phyloP scores from a whole-genome alignment of 2,797 vertebrate genomes.

The Karalla daura region DNA sequence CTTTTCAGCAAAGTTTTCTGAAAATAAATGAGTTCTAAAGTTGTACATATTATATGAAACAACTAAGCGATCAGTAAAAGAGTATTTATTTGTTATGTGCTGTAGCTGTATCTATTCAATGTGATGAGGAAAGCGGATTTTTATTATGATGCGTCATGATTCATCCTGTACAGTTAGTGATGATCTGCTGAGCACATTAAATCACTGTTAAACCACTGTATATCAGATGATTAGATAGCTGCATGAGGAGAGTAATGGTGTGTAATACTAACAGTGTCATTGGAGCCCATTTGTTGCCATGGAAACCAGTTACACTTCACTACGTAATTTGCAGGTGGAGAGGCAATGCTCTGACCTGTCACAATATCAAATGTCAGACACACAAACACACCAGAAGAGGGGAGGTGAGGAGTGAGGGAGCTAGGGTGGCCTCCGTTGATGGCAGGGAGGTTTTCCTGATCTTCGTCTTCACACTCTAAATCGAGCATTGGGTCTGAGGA shows the following conservation, averaged over 20 bases:
- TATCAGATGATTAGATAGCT: not conserved
- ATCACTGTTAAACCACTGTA: not conserved
- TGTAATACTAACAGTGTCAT: conserved; percentile 43
- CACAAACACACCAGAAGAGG: conserved; percentile 59
- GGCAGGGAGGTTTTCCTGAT: conserved; percentile 26
- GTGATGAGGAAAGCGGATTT: no score
- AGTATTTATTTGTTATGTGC: no score
- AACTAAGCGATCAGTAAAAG: not conserved
- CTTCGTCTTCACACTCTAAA: conserved; percentile 42
- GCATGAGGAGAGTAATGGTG: conserved; percentile 9
- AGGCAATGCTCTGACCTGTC: conserved; percentile 38
- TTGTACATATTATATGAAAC: not conserved
- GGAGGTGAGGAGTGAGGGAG: conserved; percentile 28
- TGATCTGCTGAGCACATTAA: no score
- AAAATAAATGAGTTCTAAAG: conserved; percentile 15
- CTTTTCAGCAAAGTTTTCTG: conserved; percentile 44
- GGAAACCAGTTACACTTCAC: conserved; percentile 51
- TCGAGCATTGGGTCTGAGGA: conserved; percentile 43
- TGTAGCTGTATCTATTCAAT: no score
- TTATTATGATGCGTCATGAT: no score
- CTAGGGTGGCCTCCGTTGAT: conserved; percentile 47
- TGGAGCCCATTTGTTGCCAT: conserved; percentile 38
- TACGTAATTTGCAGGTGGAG: conserved; percentile 39
- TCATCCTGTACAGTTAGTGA: no score
- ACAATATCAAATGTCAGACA: conserved; percentile 63